Conservation (phyloP, 2,797 vertebrate species). For the Argentina silus region DNA sequence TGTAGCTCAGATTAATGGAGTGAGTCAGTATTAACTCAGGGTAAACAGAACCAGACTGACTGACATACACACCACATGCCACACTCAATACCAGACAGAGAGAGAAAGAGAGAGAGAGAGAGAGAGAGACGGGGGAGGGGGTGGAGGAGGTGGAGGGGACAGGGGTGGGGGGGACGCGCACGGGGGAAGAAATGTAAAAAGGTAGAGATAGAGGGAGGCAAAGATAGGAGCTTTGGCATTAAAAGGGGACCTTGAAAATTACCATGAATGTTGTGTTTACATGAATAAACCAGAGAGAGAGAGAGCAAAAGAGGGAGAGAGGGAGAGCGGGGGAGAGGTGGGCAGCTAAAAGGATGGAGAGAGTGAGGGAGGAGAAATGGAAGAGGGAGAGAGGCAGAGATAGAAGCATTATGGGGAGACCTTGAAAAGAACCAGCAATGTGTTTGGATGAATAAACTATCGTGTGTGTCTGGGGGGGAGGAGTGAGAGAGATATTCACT, state of each 20-base stretch:
- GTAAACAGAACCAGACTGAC: conserved; percentile 75
- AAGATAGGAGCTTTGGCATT: too few species aligned
- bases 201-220: conserved; percentile 6
- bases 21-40: conserved; percentile 76
- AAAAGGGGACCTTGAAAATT: too few species aligned
- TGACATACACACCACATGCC: conserved; percentile 74
- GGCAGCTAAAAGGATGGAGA: neutral
- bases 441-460: too few species aligned
- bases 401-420: too few species aligned
- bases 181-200: neutral
- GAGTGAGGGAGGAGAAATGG: neutral
- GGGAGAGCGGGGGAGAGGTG: neutral
- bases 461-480: too few species aligned
- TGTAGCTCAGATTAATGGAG: conserved; percentile 75
- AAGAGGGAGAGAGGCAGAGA: neutral
- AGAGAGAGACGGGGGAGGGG: neutral
- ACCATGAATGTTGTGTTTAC: too few species aligned
- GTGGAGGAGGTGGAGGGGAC: neutral
- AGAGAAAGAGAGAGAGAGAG: conserved; percentile 7
- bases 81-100: conserved; percentile 71
- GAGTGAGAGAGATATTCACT: too few species aligned
- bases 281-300: too few species aligned
- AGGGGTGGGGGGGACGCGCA: neutral
- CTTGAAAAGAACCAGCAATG: too few species aligned
- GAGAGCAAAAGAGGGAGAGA: neutral